These are phyloP conservation scores for Agrotis ipsilon DNA, from an alignment of 2,888 invertebrate species.

Conservation along the genomic window DNA sequence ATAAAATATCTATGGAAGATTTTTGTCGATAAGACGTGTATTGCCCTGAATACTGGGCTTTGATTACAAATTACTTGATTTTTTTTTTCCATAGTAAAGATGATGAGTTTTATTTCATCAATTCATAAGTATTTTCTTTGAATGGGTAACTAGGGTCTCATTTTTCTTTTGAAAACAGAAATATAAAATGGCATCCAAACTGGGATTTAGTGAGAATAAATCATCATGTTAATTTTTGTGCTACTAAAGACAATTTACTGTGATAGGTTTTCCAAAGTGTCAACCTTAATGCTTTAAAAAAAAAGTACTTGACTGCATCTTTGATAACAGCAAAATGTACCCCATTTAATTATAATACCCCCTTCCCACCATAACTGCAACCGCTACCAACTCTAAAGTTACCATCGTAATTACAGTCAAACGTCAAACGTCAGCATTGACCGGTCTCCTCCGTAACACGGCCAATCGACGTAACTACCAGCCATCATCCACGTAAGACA, in stretches of 20 bases:
- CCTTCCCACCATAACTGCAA: not conserved
- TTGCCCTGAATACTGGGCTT: not conserved
- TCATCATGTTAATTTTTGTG: no score
- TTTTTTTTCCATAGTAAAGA: no score
- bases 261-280: no score
- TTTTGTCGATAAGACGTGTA: not conserved
- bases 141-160: no score
- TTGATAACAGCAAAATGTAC: not conserved
- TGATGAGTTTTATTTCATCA: no score
- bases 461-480: conserved; percentile 72
- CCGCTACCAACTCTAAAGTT: conserved; percentile 49
- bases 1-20: conserved; percentile 1
- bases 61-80: not conserved
- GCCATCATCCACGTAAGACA: conserved; percentile 73
- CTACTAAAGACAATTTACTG: no score
- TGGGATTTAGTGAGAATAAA: no score
- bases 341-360: conserved; percentile 12
- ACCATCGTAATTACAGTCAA: conserved; percentile 60
- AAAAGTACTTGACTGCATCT: no score
- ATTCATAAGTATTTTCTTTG: no score
- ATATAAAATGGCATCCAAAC: no score
- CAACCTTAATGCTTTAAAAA: no score
- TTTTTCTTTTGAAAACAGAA: no score
- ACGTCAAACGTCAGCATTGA: conserved; percentile 67
- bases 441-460: conserved; percentile 68